These are phyloP conservation scores for Oreohelix idahoensis DNA, from an alignment of 1,140 invertebrate genomes.

Conservation along the genomic window DNA sequence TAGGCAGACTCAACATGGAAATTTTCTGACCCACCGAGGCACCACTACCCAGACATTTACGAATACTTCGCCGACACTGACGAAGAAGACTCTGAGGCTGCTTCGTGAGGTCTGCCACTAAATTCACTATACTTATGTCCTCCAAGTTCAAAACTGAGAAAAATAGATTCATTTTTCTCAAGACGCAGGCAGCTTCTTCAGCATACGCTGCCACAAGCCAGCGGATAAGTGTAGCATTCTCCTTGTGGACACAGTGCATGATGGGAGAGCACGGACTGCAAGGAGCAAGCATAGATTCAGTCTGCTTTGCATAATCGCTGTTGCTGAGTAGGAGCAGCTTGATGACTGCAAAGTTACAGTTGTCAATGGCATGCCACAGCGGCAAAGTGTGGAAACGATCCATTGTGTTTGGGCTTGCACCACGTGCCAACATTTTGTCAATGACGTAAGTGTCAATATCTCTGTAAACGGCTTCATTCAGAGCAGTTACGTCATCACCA, in stretches of 20 bases:
- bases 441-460: conserved; percentile 58
- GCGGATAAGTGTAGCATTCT: conserved; percentile 52
- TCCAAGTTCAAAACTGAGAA: neutral
- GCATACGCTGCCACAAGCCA: conserved; percentile 60
- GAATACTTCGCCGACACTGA: conserved; percentile 53
- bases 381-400: conserved; percentile 64
- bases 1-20: conserved; percentile 54
- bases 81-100: conserved; percentile 54
- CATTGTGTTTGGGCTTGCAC: conserved; percentile 58
- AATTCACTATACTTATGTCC: conserved; percentile 9
- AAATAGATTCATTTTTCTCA: conserved; percentile 19
- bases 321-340: conserved; percentile 58
- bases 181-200: conserved; percentile 57
- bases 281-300: conserved; percentile 54
- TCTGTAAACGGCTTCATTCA: conserved; percentile 63
- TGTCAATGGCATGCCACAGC: conserved; percentile 65
- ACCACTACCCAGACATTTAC: conserved; percentile 45
- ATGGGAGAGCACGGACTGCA: conserved; percentile 62
- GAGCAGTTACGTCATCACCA: conserved; percentile 63
- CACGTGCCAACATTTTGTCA: conserved; percentile 56
- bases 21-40: conserved; percentile 46
- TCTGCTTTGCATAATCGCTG: conserved; percentile 48
- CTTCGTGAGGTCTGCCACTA: conserved; percentile 42
- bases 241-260: conserved; percentile 59
- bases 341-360: conserved; percentile 52